phyloP scores from a whole-genome alignment of 2,113 vertebrate species.

The Speoplatyrhinus poulsoni region DNA sequence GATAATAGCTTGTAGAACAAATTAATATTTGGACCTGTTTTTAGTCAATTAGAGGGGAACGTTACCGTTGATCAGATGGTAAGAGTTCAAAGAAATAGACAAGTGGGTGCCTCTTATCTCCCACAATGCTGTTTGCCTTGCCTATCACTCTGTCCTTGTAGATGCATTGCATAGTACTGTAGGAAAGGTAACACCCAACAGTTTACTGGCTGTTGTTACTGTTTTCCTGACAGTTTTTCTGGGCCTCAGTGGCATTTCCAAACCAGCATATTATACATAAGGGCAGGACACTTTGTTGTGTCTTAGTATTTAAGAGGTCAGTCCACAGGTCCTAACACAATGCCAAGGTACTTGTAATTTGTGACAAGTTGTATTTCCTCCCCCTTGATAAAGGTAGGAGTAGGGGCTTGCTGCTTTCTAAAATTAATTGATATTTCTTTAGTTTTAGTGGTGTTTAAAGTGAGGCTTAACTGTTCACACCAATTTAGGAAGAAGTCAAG shows the following conservation, averaged over 20 bases:
- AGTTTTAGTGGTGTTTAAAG: not conserved
- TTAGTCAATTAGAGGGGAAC: not conserved
- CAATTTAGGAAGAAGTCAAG: not conserved
- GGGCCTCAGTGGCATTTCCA: too few species aligned
- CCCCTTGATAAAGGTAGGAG: not conserved
- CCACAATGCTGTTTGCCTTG: not conserved
- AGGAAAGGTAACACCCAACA: not conserved
- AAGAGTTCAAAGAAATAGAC: too few species aligned
- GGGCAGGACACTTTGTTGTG: not conserved
- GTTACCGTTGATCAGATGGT: too few species aligned
- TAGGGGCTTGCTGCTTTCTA: not conserved
- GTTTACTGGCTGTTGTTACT: not conserved
- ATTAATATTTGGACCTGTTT: not conserved
- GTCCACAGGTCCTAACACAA: not conserved
- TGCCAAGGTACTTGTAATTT: not conserved
- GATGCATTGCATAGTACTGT: not conserved
- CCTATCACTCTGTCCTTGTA: too few species aligned
- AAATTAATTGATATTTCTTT: conserved; percentile 4
- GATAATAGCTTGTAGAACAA: not conserved
- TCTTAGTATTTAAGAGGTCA: conserved; percentile 2
- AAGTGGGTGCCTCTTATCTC: not conserved
- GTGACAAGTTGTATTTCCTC: not conserved
- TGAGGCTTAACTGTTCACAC: not conserved
- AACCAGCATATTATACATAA: too few species aligned
- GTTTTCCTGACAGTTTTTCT: too few species aligned